Evolutionary conservation across 2,797 vertebrate species (phyloP).

Genomic region (Rhinatrema bivittatum): DNA sequence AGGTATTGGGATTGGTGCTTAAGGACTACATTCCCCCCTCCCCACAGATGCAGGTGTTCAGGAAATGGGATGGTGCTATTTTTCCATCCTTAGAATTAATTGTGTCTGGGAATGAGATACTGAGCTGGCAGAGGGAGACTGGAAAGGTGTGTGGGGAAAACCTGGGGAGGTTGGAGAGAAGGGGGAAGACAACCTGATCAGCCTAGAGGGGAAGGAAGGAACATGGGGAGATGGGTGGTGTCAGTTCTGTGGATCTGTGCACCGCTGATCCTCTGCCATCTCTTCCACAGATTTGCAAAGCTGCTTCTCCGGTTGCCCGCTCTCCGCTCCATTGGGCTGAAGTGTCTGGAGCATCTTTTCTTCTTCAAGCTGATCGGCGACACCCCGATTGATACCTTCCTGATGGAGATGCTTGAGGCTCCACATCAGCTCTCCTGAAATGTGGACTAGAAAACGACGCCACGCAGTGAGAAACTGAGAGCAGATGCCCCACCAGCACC

Average conservation of each 20-base stretch:
- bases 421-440: slow-evolving; percentile 76
- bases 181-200: too few relatives aligned
- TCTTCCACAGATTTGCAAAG: slow-evolving; percentile 74
- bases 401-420: slow-evolving; percentile 92
- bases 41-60: too few relatives aligned
- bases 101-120: too few relatives aligned
- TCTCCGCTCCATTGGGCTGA: slow-evolving; percentile 83
- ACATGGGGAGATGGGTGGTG: neutral
- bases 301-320: slow-evolving; percentile 86
- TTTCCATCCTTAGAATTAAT: too few relatives aligned
- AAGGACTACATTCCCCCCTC: too few relatives aligned
- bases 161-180: too few relatives aligned
- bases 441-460: neutral
- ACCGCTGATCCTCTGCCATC: neutral
- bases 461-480: neutral
- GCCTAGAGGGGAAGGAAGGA: neutral
- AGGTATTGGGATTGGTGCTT: fast-evolving
- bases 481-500: neutral
- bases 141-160: too few relatives aligned
- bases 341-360: slow-evolving; percentile 91
- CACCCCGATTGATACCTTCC: slow-evolving; percentile 89
- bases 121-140: too few relatives aligned
- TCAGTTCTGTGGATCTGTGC: too few relatives aligned
- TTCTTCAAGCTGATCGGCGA: slow-evolving; percentile 93
- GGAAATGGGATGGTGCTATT: too few relatives aligned